These are phyloP conservation scores for Venturia canescens DNA, from an alignment of 1,140 invertebrate species.

Conservation along the genomic window DNA sequence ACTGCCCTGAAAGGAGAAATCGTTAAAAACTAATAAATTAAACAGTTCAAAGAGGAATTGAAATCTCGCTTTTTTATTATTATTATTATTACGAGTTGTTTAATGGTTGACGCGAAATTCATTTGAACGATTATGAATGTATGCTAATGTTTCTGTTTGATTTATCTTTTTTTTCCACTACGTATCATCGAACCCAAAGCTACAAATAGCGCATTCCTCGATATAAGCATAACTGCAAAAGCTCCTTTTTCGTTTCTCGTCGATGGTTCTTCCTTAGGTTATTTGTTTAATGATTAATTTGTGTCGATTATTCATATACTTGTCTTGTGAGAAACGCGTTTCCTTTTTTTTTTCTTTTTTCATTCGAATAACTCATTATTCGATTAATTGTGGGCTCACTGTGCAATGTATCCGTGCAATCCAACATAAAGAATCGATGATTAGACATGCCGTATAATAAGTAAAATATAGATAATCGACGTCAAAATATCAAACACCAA, in stretches of 20 bases:
- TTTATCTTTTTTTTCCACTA: not conserved
- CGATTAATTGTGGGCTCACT: not conserved
- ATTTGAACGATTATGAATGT: not conserved
- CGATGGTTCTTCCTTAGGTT: not conserved
- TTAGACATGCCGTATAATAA: not conserved
- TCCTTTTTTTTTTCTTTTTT: not conserved
- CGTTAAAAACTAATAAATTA: slow-evolving; percentile 41
- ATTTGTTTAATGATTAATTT: not conserved
- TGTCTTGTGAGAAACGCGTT: not conserved
- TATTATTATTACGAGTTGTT: not conserved
- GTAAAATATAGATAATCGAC: not conserved
- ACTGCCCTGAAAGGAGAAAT: slow-evolving; percentile 77
- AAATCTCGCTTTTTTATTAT: not conserved
- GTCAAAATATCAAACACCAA: slow-evolving; percentile 3
- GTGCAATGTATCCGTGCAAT: slow-evolving; percentile 18
- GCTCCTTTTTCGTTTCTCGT: not conserved
- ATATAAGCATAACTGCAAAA: not conserved
- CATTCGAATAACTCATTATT: too few relatives aligned
- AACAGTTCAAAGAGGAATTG: not conserved
- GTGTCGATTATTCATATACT: not conserved
- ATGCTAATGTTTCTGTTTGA: not conserved
- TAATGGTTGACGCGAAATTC: slow-evolving; percentile 4
- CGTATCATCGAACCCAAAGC: slow-evolving; percentile 9
- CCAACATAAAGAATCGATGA: slow-evolving; percentile 15
- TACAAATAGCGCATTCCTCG: not conserved